Evolutionary conservation across 2,888 invertebrate species (phyloP), one percentile per base, ranked within the genome.

Genomic region (Morpho deidamia): DNA sequence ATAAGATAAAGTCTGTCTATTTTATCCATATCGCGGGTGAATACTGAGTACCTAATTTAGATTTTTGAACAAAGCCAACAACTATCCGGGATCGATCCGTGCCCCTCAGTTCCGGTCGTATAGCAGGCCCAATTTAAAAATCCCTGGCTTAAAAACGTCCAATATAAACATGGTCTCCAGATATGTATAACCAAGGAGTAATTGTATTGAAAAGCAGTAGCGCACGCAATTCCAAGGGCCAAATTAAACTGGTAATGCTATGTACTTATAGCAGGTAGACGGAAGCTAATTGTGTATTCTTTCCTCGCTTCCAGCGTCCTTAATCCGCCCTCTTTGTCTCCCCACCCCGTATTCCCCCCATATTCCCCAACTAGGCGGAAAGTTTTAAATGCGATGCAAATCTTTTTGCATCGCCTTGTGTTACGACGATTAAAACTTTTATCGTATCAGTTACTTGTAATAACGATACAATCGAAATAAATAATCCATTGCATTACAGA

Each of bases 221-320:
- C 48, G 48, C 40, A 54, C 44, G 54, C 58, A 54, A 61, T 57
- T 60, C 59, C 59, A 55, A 51, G 60, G 71, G 41, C 61, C 71
- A 59, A 51, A 38, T 62, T 64, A 64, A 58, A 58, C 75, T 86
- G 86, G 87, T 74, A 80, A 76, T 77, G 76, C 80, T 81, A 81
- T 83, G 79, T 81, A 71, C 78, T 82, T 45, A 37, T 14, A 58
- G 83, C 88, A 88, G 88, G 88, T 89, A 88, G 85, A 76, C 74
- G 76, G 76, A 73, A 84, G 80, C 89, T 89, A 89, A 89, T 89
- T 89, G 84, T 86, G 89, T 89, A 89, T 89, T 89, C 89, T 88
- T 89, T 88, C 83, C 87, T 85, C 85, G 88, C 82, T 80, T 77
- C 74, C 71, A 74, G 76, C 80, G 81, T 83, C 84, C 87, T 86